Conservation (phyloP, 2,888 invertebrate genomes). For the Blera fallax region DNA sequence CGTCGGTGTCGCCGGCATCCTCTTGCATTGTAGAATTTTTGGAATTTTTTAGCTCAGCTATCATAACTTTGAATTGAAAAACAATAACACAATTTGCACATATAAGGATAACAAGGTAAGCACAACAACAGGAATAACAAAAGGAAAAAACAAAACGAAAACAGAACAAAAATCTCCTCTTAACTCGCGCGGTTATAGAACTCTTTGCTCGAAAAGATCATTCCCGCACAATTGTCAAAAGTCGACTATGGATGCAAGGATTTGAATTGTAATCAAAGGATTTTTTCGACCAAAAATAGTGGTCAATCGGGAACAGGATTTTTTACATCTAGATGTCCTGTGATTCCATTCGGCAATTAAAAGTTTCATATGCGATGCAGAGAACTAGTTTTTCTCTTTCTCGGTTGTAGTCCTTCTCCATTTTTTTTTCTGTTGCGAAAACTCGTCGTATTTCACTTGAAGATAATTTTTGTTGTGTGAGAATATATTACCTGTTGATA, state of each 20-base stretch:
- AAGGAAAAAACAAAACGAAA: slow-evolving; percentile 6
- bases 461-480: slow-evolving; percentile 56
- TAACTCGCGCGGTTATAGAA: slow-evolving; percentile 52
- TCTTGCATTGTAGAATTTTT: slow-evolving; percentile 68
- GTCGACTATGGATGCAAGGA: slow-evolving; percentile 63
- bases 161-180: slow-evolving; percentile 60
- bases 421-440: background rate
- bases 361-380: slow-evolving; percentile 20
- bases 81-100: slow-evolving; percentile 45
- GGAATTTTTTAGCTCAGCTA: slow-evolving; percentile 68
- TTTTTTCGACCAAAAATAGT: slow-evolving; percentile 18
- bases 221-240: slow-evolving; percentile 71
- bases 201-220: slow-evolving; percentile 58
- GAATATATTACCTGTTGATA: slow-evolving; percentile 66
- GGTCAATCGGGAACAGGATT: slow-evolving; percentile 59
- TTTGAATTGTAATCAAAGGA: slow-evolving; percentile 52
- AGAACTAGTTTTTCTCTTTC: slow-evolving; percentile 45
- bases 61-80: slow-evolving; percentile 56
- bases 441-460: slow-evolving; percentile 32
- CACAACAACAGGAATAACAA: slow-evolving; percentile 17
- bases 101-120: slow-evolving; percentile 42
- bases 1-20: slow-evolving; percentile 59
- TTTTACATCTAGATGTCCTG: slow-evolving; percentile 36
- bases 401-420: slow-evolving; percentile 6
- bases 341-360: slow-evolving; percentile 48